Base-by-base conservation (phyloP, 2,113 vertebrate species). In the Malurus alboscapulatus region DNA sequence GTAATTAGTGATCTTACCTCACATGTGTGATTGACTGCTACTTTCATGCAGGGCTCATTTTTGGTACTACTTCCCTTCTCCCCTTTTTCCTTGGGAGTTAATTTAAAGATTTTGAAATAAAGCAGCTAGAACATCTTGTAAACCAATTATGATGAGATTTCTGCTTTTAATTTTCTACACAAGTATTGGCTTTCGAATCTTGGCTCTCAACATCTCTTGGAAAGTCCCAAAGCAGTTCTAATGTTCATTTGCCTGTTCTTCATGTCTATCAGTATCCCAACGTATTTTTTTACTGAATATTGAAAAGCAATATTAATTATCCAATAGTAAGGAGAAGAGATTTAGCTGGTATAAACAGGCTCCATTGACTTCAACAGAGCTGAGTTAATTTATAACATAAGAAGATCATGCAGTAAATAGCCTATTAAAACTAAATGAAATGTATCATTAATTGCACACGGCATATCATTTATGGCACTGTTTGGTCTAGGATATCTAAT, bases 361-460 rank as follows among this genome's bases (percentile, higher is more conserved):
- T 91, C 30, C 58, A 66, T 7, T 85, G 71, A 55, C 55, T 96
- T 94, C 62, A 87, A 17, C 0, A 51, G 51, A 73, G 51, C 42
- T 75, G 22, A 74, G 84, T 71, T 87, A 92, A 87, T 95, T 88
- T 89, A 67, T 82, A 75, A 50, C 54, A 40, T 38, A 57, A 75
- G 73, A 86, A 66, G 38, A 92, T 95, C 65, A 93, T 45, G 54
- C 74, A 92, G 62, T 85, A 91, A 96, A 94, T 92, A 85, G 66
- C 25, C 81, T 77, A 80, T 91, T 91, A 94, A 94, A 94, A 57
- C n/a, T 29, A 83, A 94, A 94, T 80, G 5, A 95, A 91, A 91
- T 73, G 40, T 82, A 44, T 62, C 34, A 18, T 90, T 88, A 90
- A 72, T 88, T 88, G 63, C n/a, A 86, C 7, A 24, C 90, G 59